These are phyloP conservation scores for Mormyrus lacerda DNA, from an alignment of 2,113 vertebrate species.

Conservation along the genomic window DNA sequence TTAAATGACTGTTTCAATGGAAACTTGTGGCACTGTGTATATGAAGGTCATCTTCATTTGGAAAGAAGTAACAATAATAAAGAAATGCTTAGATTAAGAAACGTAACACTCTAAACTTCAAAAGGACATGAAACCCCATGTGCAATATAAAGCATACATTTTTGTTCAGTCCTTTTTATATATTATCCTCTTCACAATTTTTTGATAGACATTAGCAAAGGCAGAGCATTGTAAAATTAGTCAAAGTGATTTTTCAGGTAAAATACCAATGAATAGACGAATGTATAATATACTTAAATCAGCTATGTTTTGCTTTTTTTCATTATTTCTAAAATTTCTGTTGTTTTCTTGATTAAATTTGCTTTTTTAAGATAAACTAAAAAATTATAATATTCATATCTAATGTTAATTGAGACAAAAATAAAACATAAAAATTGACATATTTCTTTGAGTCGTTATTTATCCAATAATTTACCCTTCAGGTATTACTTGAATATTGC, in stretches of 20 bases:
- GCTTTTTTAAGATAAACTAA: conserved; percentile 25
- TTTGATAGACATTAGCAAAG: conserved; percentile 40
- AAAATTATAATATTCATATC: conserved; percentile 20
- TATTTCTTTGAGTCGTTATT: conserved; percentile 12
- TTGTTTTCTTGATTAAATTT: conserved; percentile 27
- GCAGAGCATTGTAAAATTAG: conserved; percentile 51
- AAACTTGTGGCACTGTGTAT: conserved; percentile 17
- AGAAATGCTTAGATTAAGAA: conserved; percentile 24
- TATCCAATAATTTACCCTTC: not conserved
- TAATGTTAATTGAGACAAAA: conserved; percentile 26
- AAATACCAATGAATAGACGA: conserved; percentile 60
- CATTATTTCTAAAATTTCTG: conserved; percentile 42
- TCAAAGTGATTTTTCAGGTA: conserved; percentile 38
- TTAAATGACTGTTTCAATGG: conserved; percentile 30
- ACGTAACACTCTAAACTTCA: conserved; percentile 26
- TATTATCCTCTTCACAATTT: conserved; percentile 43
- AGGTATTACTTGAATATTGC: not conserved
- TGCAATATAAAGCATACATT: conserved; percentile 62
- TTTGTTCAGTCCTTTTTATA: conserved; percentile 46
- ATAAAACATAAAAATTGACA: conserved; percentile 15
- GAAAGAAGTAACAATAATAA: conserved; percentile 27
- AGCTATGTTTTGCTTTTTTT: conserved; percentile 49
- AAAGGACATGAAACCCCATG: conserved; percentile 54
- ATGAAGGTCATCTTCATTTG: conserved; percentile 12
- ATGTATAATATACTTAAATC: conserved; percentile 57